These are phyloP conservation scores for Drosophila setifemur DNA, from an alignment of 1,140 invertebrate species.

Conservation along the genomic window DNA sequence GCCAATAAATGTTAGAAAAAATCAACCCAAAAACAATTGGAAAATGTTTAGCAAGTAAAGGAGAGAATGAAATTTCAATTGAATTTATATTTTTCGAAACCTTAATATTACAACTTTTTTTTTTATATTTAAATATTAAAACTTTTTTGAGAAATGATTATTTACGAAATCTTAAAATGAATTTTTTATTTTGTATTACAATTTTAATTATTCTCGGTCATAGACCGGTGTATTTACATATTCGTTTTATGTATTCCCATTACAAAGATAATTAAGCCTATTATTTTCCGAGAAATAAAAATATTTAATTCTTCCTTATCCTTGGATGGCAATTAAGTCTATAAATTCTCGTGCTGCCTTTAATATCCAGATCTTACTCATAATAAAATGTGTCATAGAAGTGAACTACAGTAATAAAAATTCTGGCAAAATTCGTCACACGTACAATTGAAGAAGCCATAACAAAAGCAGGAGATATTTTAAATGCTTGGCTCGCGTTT, in stretches of 20 bases:
- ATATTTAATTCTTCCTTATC: background rate
- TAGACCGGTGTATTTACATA: too few relatives aligned
- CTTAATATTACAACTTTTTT: too few relatives aligned
- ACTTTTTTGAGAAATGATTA: too few relatives aligned
- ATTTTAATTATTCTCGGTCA: too few relatives aligned
- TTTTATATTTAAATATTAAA: too few relatives aligned
- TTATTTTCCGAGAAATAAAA: background rate
- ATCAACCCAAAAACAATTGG: background rate
- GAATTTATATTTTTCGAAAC: too few relatives aligned
- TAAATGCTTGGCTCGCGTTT: constrained; percentile 8
- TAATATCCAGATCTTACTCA: background rate
- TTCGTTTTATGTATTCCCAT: too few relatives aligned
- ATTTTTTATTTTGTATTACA: too few relatives aligned
- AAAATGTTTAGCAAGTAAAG: too few relatives aligned
- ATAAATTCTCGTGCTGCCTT: background rate
- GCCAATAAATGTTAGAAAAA: background rate
- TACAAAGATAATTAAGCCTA: background rate
- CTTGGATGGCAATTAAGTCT: background rate
- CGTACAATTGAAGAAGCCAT: constrained; percentile 1
- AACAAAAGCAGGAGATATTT: background rate
- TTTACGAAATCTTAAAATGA: too few relatives aligned
- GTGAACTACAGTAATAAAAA: constrained; percentile 5
- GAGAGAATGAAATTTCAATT: too few relatives aligned
- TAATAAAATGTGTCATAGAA: background rate
- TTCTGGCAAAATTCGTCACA: constrained; percentile 6